A percentile compares a stretch with the other conserved stretches of the same genome.
Evolutionary conservation across 2,113 vertebrate species (phyloP).

Genomic region (Callithrix jacchus): DNA sequence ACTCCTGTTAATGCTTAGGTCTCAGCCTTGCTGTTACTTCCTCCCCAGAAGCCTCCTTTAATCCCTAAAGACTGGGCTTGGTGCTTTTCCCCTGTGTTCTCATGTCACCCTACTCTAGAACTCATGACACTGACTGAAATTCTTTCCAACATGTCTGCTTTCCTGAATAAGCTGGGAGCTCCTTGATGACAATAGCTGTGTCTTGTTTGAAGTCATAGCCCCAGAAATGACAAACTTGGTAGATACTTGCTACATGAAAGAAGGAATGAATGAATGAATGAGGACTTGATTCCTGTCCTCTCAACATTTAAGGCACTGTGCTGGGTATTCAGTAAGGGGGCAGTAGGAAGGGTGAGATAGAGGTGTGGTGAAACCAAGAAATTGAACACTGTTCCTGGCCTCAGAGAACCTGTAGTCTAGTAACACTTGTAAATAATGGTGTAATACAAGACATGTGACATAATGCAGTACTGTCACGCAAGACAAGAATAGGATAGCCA

Average conservation of each 20-base stretch:
- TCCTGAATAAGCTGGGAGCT: neutral
- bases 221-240: neutral
- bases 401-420: neutral
- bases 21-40: neutral
- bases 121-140: neutral
- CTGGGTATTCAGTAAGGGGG: neutral
- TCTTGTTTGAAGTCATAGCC: neutral
- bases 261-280: neutral
- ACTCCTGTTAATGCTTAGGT: neutral
- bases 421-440: neutral
- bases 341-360: neutral
- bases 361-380: neutral
- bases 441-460: neutral
- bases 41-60: neutral
- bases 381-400: neutral
- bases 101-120: neutral
- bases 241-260: neutral
- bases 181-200: neutral
- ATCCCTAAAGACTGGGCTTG: neutral
- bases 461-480: no score
- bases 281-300: neutral
- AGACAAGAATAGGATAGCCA: neutral
- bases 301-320: neutral
- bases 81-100: neutral
- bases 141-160: neutral